Percentiles rank a stretch among this genome's conserved stretches.
Evolutionary conservation across 2,113 vertebrate species (phyloP).

Genomic region (Micronycteris hirsuta): DNA sequence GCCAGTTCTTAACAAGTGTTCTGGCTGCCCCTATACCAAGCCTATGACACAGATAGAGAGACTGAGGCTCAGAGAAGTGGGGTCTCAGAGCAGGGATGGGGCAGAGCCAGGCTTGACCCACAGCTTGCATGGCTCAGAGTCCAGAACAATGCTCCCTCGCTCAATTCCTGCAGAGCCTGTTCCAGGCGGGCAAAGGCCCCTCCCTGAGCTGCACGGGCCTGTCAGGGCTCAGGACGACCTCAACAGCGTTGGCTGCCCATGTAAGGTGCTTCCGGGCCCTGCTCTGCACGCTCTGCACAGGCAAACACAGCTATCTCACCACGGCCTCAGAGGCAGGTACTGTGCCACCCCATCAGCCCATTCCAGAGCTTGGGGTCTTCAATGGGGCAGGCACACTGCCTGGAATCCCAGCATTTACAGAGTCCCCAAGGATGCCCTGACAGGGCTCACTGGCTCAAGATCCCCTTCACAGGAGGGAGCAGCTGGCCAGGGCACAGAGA

Average conservation of each 20-base stretch:
- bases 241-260: too few species aligned
- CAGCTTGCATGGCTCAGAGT: background rate
- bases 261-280: fast-evolving
- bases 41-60: background rate
- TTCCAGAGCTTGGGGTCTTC: background rate
- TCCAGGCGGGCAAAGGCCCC: background rate
- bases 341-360: background rate
- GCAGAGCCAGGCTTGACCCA: background rate
- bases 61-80: background rate
- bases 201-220: background rate
- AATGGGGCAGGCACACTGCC: background rate
- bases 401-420: background rate
- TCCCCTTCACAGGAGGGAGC: background rate
- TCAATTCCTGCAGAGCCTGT: background rate
- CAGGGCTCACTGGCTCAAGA: background rate
- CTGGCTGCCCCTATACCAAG: background rate
- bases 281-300: fast-evolving
- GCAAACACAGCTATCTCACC: background rate
- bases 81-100: background rate
- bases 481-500: background rate
- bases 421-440: too few species aligned
- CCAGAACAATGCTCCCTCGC: background rate
- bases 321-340: background rate
- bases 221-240: background rate
- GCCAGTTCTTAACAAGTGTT: background rate